These are phyloP conservation scores for Dusona sp. DNA, from an alignment of 2,888 invertebrate species.

Conservation along the genomic window DNA sequence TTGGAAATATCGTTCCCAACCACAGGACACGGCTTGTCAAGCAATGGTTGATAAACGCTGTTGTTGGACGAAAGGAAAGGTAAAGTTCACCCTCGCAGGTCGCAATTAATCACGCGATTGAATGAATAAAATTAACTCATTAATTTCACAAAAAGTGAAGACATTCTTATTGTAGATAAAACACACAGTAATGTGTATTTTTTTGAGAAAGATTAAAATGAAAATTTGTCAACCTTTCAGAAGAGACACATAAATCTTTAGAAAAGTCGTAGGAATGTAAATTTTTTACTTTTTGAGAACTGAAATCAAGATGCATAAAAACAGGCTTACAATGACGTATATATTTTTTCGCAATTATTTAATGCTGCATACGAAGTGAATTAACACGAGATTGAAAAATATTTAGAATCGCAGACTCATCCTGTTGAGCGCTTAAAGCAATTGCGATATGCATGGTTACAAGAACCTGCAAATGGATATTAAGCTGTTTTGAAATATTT, in stretches of 20 bases:
- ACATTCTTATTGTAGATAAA: background rate
- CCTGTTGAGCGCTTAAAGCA: background rate
- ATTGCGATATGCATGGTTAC: background rate
- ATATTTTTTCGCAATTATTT: background rate
- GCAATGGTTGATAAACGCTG: slow-evolving; percentile 94
- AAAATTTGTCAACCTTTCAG: background rate
- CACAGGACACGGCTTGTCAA: slow-evolving; percentile 93
- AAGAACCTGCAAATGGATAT: background rate
- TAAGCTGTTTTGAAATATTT: background rate
- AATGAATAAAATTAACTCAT: background rate
- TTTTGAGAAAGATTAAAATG: background rate
- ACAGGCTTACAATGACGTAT: background rate
- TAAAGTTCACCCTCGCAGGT: slow-evolving; percentile 69
- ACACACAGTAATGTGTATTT: background rate
- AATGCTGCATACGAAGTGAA: background rate
- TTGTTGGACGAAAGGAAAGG: slow-evolving; percentile 95
- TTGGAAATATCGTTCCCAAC: slow-evolving; percentile 96
- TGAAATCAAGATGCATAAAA: background rate
- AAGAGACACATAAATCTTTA: background rate
- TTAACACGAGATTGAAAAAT: background rate
- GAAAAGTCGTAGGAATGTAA: background rate
- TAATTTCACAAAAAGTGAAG: background rate
- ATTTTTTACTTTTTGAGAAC: background rate
- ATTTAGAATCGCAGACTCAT: background rate
- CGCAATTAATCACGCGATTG: background rate